A percentile compares a stretch with the other conserved stretches of the same genome.
phyloP scores from a whole-genome alignment of 2,797 vertebrate genomes.

The Thalassophryne amazonica region DNA sequence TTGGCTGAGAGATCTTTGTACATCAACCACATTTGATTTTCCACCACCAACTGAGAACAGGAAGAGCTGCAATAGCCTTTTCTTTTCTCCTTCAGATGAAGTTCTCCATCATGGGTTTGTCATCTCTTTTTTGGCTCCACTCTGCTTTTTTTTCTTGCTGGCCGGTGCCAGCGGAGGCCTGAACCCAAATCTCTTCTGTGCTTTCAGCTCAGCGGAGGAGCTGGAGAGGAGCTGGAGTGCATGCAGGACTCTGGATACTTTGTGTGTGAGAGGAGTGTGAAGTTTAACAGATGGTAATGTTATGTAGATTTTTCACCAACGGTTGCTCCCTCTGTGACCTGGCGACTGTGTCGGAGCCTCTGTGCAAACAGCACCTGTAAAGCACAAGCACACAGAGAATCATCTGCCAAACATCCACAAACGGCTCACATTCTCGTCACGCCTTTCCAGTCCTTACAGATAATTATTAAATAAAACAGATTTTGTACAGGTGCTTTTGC shows the following conservation, averaged over 20 bases:
- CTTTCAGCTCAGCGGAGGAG: conserved; percentile 32
- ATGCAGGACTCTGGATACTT: conserved; percentile 25
- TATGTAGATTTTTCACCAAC: conserved; percentile 67
- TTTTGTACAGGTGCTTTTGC: conserved; percentile 16
- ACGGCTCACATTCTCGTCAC: conserved; percentile 37
- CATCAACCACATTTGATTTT: conserved; percentile 6
- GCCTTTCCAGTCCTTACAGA: conserved; percentile 38
- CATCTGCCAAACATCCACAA: conserved; percentile 43
- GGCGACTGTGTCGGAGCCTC: conserved; percentile 43
- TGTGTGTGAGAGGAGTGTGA: conserved; percentile 52
- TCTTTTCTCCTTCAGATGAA: conserved; percentile 7
- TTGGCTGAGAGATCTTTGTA: conserved; percentile 41
- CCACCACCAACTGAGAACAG: not conserved
- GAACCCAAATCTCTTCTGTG: conserved; percentile 27
- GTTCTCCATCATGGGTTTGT: conserved; percentile 1
- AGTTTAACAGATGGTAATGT: conserved; percentile 75
- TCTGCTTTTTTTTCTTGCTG: conserved; percentile 1
- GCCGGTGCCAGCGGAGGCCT: conserved; percentile 25
- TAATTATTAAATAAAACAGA: conserved; percentile 34
- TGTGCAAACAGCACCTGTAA: conserved; percentile 61
- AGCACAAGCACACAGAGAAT: conserved; percentile 43
- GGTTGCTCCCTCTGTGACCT: conserved; percentile 52
- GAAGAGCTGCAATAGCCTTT: not conserved
- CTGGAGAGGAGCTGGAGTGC: conserved; percentile 56
- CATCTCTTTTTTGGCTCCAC: conserved; percentile 4